Percentiles rank a stretch among this genome's conserved stretches.
Evolutionary conservation across 2,888 invertebrate genomes (phyloP).

Genomic region (Leptogaster cylindrica): DNA sequence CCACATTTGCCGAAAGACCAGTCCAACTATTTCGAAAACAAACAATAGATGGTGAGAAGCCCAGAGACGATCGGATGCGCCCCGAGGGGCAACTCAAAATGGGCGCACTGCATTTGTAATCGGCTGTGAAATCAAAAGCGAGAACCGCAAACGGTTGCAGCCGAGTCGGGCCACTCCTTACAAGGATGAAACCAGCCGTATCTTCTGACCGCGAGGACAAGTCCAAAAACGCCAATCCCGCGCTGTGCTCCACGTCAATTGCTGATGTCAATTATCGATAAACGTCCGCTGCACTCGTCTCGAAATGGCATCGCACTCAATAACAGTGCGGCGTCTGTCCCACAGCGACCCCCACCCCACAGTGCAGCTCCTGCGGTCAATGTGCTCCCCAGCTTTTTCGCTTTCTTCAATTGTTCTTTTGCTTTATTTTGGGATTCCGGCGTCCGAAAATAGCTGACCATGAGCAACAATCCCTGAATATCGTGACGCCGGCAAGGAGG

Average conservation of each 20-base stretch:
- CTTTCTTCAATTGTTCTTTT: background rate
- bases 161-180: too few species aligned
- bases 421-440: background rate
- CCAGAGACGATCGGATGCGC: too few species aligned
- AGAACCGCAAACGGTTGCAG: too few species aligned
- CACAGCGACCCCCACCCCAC: background rate
- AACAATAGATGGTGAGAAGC: too few species aligned
- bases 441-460: background rate
- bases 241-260: background rate
- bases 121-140: too few species aligned
- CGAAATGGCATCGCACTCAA: background rate
- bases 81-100: too few species aligned
- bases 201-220: background rate
- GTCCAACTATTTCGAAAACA: too few species aligned
- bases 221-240: background rate
- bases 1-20: too few species aligned
- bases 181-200: background rate
- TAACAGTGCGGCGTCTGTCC: background rate
- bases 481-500: background rate
- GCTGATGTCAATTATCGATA: constrained; percentile 4
- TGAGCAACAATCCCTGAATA: background rate
- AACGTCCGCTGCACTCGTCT: background rate
- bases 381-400: too few species aligned
- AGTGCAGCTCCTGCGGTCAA: background rate
- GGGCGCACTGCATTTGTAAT: too few species aligned